A percentile compares a stretch with the other conserved stretches of the same genome.
phyloP scores from a whole-genome alignment of 2,797 vertebrate genomes.

The Threskiornis aethiopicus region DNA sequence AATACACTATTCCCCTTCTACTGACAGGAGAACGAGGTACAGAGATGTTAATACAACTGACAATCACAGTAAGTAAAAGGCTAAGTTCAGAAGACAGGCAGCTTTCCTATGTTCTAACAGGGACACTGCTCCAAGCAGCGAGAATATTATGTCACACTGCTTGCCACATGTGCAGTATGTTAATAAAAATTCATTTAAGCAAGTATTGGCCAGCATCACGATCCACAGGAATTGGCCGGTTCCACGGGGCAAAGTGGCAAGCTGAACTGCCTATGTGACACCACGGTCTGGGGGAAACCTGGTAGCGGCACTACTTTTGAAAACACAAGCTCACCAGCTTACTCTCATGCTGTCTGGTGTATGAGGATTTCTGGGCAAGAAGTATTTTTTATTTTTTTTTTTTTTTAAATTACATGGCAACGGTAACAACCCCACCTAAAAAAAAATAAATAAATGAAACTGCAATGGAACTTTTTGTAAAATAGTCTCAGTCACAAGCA shows the following conservation, averaged over 20 bases:
- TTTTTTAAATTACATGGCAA: neutral
- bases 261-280: neutral
- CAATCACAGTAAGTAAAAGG: constrained; percentile 51
- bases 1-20: neutral
- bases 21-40: constrained; percentile 7
- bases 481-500: neutral
- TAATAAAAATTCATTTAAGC: neutral
- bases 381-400: neutral
- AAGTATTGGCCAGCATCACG: neutral
- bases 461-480: constrained; percentile 26
- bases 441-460: neutral
- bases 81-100: constrained; percentile 9
- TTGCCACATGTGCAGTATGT: neutral
- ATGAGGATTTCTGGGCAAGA: neutral
- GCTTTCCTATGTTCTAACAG: constrained; percentile 35
- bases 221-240: constrained; percentile 27
- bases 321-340: neutral
- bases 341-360: neutral
- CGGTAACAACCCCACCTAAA: accelerated
- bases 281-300: neutral
- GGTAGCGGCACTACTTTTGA: neutral
- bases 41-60: constrained; percentile 31
- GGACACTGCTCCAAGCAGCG: neutral
- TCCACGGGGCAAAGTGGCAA: neutral
- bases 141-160: neutral